Conservation (phyloP, 2,113 vertebrate genomes). For the Callithrix jacchus region DNA sequence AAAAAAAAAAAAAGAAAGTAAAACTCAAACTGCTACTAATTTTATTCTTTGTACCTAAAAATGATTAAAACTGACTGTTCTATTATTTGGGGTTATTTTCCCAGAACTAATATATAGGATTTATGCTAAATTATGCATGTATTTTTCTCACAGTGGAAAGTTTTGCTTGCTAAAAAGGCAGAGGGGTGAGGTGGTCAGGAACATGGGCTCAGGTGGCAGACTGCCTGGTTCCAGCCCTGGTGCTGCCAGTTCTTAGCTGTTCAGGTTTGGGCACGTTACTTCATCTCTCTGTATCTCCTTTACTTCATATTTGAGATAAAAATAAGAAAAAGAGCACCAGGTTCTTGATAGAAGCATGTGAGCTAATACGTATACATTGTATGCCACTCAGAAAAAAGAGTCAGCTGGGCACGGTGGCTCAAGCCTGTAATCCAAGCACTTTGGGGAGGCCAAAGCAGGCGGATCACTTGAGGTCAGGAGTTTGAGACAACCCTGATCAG, state of each 20-base stretch:
- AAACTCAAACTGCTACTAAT: neutral
- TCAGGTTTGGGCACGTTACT: neutral
- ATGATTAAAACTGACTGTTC: neutral
- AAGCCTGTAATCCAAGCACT: no score
- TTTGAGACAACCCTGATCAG: no score
- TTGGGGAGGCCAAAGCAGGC: no score
- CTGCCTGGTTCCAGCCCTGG: neutral
- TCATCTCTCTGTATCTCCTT: neutral
- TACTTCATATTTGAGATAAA: neutral
- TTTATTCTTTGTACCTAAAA: neutral
- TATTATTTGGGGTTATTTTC: neutral
- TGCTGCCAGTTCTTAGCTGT: neutral
- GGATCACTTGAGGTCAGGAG: no score
- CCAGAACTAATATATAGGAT: neutral
- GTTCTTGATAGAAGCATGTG: neutral
- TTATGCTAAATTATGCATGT: neutral
- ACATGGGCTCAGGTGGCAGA: no score
- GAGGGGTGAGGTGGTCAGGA: fast-evolving
- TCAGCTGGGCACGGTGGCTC: no score
- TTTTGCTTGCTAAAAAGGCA: neutral
- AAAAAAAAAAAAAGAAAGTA: neutral
- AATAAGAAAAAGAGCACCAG: neutral
- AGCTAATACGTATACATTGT: neutral
- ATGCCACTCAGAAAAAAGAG: neutral
- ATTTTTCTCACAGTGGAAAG: neutral